These are phyloP conservation scores for Varanus salvator DNA, from an alignment of 2,113 vertebrate species.

Conservation along the genomic window DNA sequence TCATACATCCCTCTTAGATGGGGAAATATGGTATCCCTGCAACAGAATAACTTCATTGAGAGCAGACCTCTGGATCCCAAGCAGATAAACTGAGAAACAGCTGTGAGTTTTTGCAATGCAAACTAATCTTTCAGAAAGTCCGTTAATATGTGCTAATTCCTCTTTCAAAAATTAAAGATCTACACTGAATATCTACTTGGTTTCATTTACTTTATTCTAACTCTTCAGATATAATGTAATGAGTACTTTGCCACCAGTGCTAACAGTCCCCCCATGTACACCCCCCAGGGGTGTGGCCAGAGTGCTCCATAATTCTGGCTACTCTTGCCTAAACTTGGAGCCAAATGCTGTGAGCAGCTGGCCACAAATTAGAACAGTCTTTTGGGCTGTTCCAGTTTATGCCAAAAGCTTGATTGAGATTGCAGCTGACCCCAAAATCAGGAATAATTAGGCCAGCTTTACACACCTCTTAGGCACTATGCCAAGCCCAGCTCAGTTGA, in stretches of 20 bases:
- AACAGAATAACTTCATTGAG: neutral
- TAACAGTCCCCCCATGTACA: neutral
- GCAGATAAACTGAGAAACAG: neutral
- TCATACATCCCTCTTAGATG: too few relatives aligned
- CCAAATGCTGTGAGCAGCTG: neutral
- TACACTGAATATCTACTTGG: neutral
- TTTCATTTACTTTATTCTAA: neutral
- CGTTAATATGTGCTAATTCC: constrained; percentile 11
- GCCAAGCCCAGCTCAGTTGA: neutral
- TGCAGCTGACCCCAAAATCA: constrained; percentile 1
- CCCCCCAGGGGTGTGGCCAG: neutral
- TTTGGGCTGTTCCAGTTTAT: constrained; percentile 4
- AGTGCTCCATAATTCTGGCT: neutral
- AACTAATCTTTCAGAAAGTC: neutral
- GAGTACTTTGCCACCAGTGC: neutral
- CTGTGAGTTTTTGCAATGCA: neutral
- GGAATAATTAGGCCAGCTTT: neutral
- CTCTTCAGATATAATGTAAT: neutral
- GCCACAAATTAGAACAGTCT: constrained; percentile 18
- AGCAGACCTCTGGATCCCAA: neutral
- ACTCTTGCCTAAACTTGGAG: neutral
- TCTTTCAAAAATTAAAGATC: neutral
- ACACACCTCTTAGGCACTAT: neutral
- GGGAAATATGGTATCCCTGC: neutral
- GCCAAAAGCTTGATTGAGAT: neutral